Percentiles rank a stretch among this genome's conserved stretches.
phyloP scores from a whole-genome alignment of 2,797 vertebrate genomes.

The Vultur gryphus region DNA sequence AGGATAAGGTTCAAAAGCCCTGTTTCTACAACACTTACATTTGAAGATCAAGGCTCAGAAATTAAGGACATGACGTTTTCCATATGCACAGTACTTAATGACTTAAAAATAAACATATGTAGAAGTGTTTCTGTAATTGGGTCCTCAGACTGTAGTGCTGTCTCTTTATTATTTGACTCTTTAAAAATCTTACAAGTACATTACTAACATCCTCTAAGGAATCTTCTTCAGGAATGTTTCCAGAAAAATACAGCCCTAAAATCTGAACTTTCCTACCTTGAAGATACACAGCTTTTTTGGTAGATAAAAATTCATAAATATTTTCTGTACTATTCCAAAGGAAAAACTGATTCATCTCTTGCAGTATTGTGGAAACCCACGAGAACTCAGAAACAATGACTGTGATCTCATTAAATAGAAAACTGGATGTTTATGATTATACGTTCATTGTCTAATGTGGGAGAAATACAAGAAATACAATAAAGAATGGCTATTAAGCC shows the following conservation, averaged over 20 bases:
- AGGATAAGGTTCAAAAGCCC: neutral
- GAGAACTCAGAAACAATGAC: neutral
- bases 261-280: neutral
- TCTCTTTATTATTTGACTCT: conserved; percentile 10
- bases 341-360: neutral
- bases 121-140: conserved; percentile 39
- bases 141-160: conserved; percentile 20
- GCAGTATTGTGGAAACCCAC: neutral
- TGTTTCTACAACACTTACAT: conserved; percentile 16
- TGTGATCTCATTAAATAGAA: neutral
- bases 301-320: neutral
- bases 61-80: conserved; percentile 26
- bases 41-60: conserved; percentile 51
- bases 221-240: neutral
- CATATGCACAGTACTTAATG: conserved; percentile 32
- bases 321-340: neutral
- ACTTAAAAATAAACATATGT: conserved; percentile 53
- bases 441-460: neutral
- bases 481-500: neutral
- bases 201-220: neutral
- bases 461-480: neutral
- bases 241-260: neutral
- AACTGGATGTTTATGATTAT: neutral
- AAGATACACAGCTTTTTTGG: neutral
- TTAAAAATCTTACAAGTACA: neutral